These are phyloP conservation scores for Hyaena hyaena DNA, from an alignment of 2,113 vertebrate species.

Conservation along the genomic window DNA sequence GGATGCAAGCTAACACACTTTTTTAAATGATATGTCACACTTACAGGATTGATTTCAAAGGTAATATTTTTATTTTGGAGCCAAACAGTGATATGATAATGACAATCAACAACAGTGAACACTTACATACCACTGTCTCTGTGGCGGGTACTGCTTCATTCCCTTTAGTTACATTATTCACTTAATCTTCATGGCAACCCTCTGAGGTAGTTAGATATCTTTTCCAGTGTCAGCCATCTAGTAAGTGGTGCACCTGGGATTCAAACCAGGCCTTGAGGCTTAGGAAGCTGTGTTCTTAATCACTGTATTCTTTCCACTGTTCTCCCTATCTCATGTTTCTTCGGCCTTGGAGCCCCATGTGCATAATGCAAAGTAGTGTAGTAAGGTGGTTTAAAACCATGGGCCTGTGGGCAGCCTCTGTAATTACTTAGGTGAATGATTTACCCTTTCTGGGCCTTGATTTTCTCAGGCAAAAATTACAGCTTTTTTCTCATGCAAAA, in stretches of 20 bases:
- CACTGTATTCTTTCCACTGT: background rate
- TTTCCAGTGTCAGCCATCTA: background rate
- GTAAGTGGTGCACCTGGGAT: background rate
- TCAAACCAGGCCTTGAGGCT: background rate
- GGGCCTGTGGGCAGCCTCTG: background rate
- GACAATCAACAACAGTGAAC: background rate
- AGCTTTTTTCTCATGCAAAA: background rate
- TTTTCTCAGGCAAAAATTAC: background rate
- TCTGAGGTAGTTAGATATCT: background rate
- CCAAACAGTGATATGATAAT: background rate
- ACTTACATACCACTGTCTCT: background rate
- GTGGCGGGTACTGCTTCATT: background rate
- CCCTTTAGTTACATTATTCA: background rate
- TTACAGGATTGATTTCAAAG: background rate
- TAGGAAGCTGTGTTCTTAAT: background rate
- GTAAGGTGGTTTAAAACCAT: background rate
- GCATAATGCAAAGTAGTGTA: background rate
- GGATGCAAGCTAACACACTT: background rate
- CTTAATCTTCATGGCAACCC: background rate
- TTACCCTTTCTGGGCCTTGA: background rate
- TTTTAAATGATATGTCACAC: background rate
- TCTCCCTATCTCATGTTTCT: background rate
- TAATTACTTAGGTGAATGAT: background rate
- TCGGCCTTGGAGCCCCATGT: background rate
- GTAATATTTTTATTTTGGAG: background rate